phyloP scores from a whole-genome alignment of 2,797 vertebrate genomes.

The Brachymystax lenok region DNA sequence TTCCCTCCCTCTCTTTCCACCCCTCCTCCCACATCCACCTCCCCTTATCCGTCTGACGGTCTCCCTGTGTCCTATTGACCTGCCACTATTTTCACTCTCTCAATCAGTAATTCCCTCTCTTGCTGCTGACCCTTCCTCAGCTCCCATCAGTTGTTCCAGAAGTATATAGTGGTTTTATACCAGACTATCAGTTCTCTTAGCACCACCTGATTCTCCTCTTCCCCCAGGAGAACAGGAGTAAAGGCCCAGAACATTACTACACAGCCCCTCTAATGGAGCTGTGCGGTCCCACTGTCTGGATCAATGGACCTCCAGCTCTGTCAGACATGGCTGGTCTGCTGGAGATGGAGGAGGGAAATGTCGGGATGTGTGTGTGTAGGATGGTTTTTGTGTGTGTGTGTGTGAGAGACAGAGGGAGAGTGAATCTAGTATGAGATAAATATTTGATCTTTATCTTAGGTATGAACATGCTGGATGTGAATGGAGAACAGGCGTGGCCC shows the following conservation, averaged over 20 bases:
- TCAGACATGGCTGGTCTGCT: background rate
- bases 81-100: background rate
- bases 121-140: background rate
- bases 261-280: background rate
- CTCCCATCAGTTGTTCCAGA: background rate
- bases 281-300: background rate
- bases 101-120: background rate
- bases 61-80: too few relatives aligned
- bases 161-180: background rate
- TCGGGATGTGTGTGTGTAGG: background rate
- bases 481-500: background rate
- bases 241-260: background rate
- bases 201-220: background rate
- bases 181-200: background rate
- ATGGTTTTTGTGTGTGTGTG: background rate
- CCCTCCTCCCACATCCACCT: conserved; percentile 20
- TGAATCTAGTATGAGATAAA: too few relatives aligned
- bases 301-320: background rate
- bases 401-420: too few relatives aligned
- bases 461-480: background rate
- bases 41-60: background rate
- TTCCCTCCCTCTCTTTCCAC: conserved; percentile 33
- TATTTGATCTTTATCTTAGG: too few relatives aligned
- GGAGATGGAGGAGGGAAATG: background rate
- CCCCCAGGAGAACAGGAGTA: background rate